Percentiles rank a stretch among this genome's conserved stretches.
These are phyloP conservation scores for Enoplosus armatus DNA, from an alignment of 2,797 vertebrate species.

Conservation along the genomic window DNA sequence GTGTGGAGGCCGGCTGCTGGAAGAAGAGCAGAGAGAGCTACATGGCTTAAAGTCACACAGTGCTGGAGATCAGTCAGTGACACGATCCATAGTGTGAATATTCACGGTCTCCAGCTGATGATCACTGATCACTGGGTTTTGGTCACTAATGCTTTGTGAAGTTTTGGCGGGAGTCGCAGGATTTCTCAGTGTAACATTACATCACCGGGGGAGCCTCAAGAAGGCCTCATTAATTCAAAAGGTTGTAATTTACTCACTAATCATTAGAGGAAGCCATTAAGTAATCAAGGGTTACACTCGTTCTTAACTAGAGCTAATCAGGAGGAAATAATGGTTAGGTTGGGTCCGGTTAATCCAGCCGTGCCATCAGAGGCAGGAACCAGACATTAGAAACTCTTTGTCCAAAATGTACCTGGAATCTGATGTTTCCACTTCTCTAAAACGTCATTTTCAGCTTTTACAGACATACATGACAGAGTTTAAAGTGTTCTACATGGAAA, in stretches of 20 bases:
- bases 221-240: conserved; percentile 18
- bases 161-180: neutral
- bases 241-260: conserved; percentile 13
- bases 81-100: neutral
- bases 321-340: neutral
- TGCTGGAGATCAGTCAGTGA: neutral
- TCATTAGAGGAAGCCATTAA: conserved; percentile 6
- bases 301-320: conserved; percentile 3
- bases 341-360: neutral
- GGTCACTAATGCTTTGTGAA: neutral
- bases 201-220: neutral
- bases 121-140: neutral
- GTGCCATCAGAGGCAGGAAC: neutral
- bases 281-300: conserved; percentile 18
- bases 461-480: too few species aligned
- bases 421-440: too few species aligned
- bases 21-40: neutral
- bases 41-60: neutral
- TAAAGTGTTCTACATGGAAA: too few species aligned
- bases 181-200: neutral
- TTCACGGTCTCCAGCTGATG: conserved; percentile 21
- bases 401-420: too few species aligned
- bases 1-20: neutral
- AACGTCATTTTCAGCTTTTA: too few species aligned
- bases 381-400: neutral